Base-by-base conservation (phyloP, 2,113 vertebrate genomes). In the Amblyornis subalaris region DNA sequence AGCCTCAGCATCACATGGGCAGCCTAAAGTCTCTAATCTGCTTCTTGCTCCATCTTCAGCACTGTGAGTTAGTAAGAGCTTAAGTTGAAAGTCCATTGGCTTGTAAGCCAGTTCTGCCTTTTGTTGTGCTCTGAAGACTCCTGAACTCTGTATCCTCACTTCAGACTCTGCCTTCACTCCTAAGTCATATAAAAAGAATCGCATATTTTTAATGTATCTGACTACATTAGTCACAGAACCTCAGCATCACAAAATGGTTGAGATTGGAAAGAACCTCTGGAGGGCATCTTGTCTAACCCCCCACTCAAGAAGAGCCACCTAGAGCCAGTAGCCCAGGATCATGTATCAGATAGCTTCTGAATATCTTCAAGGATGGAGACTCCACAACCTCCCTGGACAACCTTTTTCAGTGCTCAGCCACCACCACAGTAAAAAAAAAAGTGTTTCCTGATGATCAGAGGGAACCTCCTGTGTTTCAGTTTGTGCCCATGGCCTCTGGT, bases 401-500 rank as follows among this genome's bases (percentile, higher is more conserved):
- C 19, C 23, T 48, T 64, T 74, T 55, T 29, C 24, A 48, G 7
- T 48, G 42, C 15, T 47, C 5, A 1, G 23, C 12, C 24, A 29
- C 60, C 13, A n/a, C n/a, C 0, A 1, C 9, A n/a, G 16, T n/a
- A 24, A 47, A 48, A 55, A 54, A 50, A 8, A 14, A 4, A 10
- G 7, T 12, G 5, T 48, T 54, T 78, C 48, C 48, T 48, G 7
- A 40, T 14, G 24, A 40, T 54, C 8, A 38, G 40, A 55, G 38
- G 20, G 16, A 62, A 62, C 13, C 1, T 55, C 21, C 20, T 5
- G 2, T 51, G 36, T 33, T 67, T 44, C 11, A 17, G 20, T 47
- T 62, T 40, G 55, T 71, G n/a, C 29, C 16, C 29, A 14, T 24
- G 15, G 40, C 29, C n/a, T 62, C 26, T 51, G 33, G 2, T n/a